Evolutionary conservation across 1,140 invertebrate genomes (phyloP), one percentile per base, ranked within the genome.

Genomic region (Cherax quadricarinatus): DNA sequence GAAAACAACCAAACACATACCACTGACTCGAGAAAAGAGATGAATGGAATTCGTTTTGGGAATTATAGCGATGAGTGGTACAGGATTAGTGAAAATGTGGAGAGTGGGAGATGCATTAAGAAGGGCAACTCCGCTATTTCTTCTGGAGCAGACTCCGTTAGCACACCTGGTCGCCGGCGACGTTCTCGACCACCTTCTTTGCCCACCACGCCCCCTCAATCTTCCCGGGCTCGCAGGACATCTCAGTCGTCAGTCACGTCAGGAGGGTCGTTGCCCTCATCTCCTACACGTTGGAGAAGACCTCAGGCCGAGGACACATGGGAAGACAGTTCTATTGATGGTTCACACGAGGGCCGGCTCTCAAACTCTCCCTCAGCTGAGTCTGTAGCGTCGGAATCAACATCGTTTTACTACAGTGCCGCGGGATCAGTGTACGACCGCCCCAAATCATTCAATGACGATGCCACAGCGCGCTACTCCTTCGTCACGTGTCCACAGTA

Each of bases 361-460:
- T 80, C 82, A 6, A 30, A 48, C 49, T 81, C 84, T 0, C 83
- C 89, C 7, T 91, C 89, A 53, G 53, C 75, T 0, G 90, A 82
- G 6, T 87, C 90, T 14, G 41, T 91, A 12, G 82, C 84, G 3
- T 87, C 84, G 0, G 90, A 91, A 30, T 82, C 87, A 6, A 89
- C 87, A 16, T 89, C 87, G 14, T 89, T 89, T n/a, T 89, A 89
- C 60, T 89, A 89, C 87, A 89, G 87, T 24, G 87, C 87, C 53
- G 79, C 60, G 7, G 87, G 87, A 21, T 81, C 78, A n/a, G 62
- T 66, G 2, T 82, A 89, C 60, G 87, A 89, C 30, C 78, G 79
- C n/a, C 87, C 78, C n/a, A 89, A 89, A 21, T 89, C 87, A 1
- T 24, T 89, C 3, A 82, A 70, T 79, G 87, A 89, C 18, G 87